phyloP scores from a whole-genome alignment of 2,797 vertebrate genomes.

The Poecilia gillii region DNA sequence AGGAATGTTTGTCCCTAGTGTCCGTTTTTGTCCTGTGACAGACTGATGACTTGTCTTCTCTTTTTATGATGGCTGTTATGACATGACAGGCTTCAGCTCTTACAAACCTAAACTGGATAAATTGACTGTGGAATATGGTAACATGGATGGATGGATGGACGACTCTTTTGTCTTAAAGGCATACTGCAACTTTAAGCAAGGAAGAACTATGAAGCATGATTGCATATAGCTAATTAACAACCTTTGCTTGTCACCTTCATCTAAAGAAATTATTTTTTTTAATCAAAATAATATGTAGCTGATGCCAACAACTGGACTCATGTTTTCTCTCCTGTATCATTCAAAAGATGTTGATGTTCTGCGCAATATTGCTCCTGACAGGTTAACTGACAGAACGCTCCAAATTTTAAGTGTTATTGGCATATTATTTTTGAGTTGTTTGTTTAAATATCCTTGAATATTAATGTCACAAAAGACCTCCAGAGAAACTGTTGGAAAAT shows the following conservation, averaged over 20 bases:
- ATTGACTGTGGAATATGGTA: not conserved
- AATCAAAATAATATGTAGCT: too few relatives aligned
- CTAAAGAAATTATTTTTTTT: not conserved
- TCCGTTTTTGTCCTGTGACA: not conserved
- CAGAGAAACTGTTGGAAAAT: constrained; percentile 21
- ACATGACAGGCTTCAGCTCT: not conserved
- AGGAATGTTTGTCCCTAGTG: not conserved
- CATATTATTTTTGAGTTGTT: constrained; percentile 2
- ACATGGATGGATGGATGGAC: not conserved
- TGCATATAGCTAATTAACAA: not conserved
- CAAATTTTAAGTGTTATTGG: not conserved
- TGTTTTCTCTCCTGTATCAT: not conserved
- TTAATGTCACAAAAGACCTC: not conserved
- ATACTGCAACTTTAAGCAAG: not conserved
- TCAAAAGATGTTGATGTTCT: not conserved
- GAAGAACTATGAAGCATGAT: not conserved
- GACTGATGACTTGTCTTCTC: not conserved
- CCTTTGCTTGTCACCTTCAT: not conserved
- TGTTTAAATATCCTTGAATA: constrained; percentile 9
- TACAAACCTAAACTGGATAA: not conserved
- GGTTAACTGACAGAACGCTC: not conserved
- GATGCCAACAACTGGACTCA: not conserved
- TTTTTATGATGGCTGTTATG: not conserved
- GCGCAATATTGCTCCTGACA: not conserved
- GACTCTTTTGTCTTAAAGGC: not conserved